A percentile compares a stretch with the other conserved stretches of the same genome.
phyloP scores from a whole-genome alignment of 2,113 vertebrate species.

The Triplophysa tibetana region DNA sequence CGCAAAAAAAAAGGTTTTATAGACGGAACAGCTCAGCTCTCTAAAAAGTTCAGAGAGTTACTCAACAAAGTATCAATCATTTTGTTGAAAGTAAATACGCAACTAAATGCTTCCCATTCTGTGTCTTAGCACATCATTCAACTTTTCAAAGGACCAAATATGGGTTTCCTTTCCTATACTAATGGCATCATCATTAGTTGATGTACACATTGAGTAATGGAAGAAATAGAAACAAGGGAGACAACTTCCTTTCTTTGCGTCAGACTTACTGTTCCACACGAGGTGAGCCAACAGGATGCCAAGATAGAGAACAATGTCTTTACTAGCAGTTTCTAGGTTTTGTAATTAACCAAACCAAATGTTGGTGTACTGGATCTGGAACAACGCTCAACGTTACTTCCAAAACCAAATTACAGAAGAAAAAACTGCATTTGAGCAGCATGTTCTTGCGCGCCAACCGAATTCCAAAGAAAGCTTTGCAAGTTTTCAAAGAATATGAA shows the following conservation, averaged over 20 bases:
- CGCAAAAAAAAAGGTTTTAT: neutral
- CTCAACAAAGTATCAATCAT: neutral
- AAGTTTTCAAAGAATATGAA: neutral
- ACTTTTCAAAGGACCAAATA: neutral
- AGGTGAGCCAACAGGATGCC: neutral
- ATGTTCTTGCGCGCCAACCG: too few species aligned
- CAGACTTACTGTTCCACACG: neutral
- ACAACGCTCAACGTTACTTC: neutral
- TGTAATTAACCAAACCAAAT: neutral
- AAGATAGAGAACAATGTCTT: neutral
- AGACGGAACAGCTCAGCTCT: too few species aligned
- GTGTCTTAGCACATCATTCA: neutral
- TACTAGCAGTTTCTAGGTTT: too few species aligned
- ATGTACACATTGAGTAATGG: neutral
- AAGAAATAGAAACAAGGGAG: neutral
- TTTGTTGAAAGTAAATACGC: neutral
- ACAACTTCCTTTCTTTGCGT: neutral
- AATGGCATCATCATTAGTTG: neutral
- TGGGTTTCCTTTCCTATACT: neutral
- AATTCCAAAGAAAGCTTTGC: neutral
- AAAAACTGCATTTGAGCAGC: neutral
- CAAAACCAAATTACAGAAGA: neutral
- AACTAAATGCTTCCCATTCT: neutral
- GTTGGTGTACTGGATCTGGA: too few species aligned
- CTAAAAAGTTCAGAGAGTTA: too few species aligned